phyloP scores from a whole-genome alignment of 2,113 vertebrate genomes.

The Perca schrenkii region DNA sequence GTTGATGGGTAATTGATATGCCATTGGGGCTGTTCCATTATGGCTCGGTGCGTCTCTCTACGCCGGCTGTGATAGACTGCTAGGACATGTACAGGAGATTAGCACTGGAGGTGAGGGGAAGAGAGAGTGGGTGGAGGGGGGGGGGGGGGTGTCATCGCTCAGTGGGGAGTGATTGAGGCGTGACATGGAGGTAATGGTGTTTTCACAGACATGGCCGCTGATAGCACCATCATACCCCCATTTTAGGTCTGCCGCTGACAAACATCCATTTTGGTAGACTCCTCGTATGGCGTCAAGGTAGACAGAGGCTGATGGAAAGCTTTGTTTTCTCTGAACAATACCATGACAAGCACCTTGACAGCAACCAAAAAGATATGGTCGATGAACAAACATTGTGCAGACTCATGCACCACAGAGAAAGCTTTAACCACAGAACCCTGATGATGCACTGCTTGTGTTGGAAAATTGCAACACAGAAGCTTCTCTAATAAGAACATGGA shows the following conservation, averaged over 20 bases:
- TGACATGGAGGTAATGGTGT: slow-evolving; percentile 84
- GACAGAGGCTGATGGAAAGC: slow-evolving; percentile 71
- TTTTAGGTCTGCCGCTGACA: slow-evolving; percentile 74
- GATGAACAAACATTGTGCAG: slow-evolving; percentile 31
- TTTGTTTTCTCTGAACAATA: slow-evolving; percentile 36
- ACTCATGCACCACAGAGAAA: slow-evolving; percentile 24
- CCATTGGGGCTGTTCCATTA: slow-evolving; percentile 80
- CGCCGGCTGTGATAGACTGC: slow-evolving; percentile 78
- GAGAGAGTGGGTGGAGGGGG: neutral
- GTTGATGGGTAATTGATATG: slow-evolving; percentile 85
- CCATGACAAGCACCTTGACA: slow-evolving; percentile 38
- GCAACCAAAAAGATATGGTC: slow-evolving; percentile 22
- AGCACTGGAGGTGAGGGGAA: slow-evolving; percentile 63
- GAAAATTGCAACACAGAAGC: slow-evolving; percentile 2
- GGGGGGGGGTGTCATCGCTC: slow-evolving; percentile 59
- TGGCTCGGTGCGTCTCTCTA: slow-evolving; percentile 63
- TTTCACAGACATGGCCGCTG: slow-evolving; percentile 82
- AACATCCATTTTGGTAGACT: slow-evolving; percentile 75
- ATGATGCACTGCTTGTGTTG: neutral
- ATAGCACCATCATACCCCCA: slow-evolving; percentile 76
- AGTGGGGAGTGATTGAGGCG: slow-evolving; percentile 84
- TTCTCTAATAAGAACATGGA: neutral
- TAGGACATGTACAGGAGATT: slow-evolving; percentile 72
- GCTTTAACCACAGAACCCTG: neutral
- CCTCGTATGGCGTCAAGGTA: slow-evolving; percentile 53